phyloP scores from a whole-genome alignment of 2,888 invertebrate species.

The Megamerina dolium region DNA sequence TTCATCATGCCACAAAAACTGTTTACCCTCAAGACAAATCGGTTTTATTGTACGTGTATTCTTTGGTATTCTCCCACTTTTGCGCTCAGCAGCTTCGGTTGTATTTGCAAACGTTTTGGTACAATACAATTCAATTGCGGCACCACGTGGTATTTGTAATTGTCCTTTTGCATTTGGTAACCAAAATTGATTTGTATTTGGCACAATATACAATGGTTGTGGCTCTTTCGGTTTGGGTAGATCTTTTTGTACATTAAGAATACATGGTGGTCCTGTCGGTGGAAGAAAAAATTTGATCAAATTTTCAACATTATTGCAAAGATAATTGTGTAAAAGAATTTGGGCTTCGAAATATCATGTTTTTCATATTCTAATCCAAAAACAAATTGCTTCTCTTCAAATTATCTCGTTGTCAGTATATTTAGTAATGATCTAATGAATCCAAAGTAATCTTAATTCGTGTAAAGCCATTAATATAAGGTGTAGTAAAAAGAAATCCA shows the following conservation, averaged over 20 bases:
- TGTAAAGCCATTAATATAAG: too few relatives aligned
- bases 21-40: conserved; percentile 29
- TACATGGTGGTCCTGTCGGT: conserved; percentile 29
- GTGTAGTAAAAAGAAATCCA: too few relatives aligned
- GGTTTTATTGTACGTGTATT: conserved; percentile 20
- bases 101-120: conserved; percentile 21
- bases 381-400: too few relatives aligned
- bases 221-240: conserved; percentile 53
- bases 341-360: too few relatives aligned
- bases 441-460: too few relatives aligned
- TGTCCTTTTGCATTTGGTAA: conserved; percentile 33
- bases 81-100: background rate
- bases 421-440: too few relatives aligned
- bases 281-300: too few relatives aligned
- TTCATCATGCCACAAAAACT: conserved; percentile 25
- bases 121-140: conserved; percentile 40
- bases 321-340: background rate
- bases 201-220: conserved; percentile 56
- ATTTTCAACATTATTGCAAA: background rate
- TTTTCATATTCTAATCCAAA: too few relatives aligned
- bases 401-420: too few relatives aligned
- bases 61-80: conserved; percentile 1
- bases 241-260: conserved; percentile 32
- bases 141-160: conserved; percentile 32
- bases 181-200: conserved; percentile 38